Base-by-base conservation (phyloP, 2,113 vertebrate genomes). In the Microcebus tavaratra region DNA sequence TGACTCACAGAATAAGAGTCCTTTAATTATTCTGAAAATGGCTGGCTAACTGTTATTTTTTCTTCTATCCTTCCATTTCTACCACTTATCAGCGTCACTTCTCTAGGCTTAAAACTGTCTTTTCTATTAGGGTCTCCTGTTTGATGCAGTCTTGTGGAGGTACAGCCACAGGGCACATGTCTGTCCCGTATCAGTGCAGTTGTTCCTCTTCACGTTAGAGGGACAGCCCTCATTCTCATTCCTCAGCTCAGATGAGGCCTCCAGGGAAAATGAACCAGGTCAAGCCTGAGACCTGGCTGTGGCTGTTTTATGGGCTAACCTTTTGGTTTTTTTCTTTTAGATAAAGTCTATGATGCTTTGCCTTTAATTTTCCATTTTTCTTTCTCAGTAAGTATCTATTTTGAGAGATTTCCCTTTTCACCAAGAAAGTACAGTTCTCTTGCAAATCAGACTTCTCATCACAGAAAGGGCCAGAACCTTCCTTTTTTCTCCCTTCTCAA, bases 1-100 rank as follows among this genome's bases (percentile, higher is more conserved):
- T 88, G 90, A 95, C 80, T 90, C 94, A 89, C 9, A 36, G 57
- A 36, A 34, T 20, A 84, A 96, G 31, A 94, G 88, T 94, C 83
- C 75, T 96, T 90, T 48, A 73, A 81, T 93, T 87, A 87, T 81
- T 92, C 87, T 94, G 86, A 83, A 89, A 94, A 88, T 0, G 17
- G 78, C 18, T 88, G 94, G 73, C 36, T 20, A 39, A 67, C 45
- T 80, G 13, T 72, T 61, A 4, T 53, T 82, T 80, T 93, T 78
- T 31, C 34, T 90, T 84, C 31, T 80, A 11, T 45, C 34, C 9
- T 70, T 94, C 55, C 48, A 65, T 73, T 82, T 96, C 67, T 73
- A 2, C 63, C 57, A 87, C 55, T 36, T n/a, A 10, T 1, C 45
- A 57, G 31, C 34, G 14, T 42, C 75, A 25, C 25, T 63, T 95